Base-by-base conservation (phyloP, 2,113 vertebrate species). In the Corythoichthys haematopterus region DNA sequence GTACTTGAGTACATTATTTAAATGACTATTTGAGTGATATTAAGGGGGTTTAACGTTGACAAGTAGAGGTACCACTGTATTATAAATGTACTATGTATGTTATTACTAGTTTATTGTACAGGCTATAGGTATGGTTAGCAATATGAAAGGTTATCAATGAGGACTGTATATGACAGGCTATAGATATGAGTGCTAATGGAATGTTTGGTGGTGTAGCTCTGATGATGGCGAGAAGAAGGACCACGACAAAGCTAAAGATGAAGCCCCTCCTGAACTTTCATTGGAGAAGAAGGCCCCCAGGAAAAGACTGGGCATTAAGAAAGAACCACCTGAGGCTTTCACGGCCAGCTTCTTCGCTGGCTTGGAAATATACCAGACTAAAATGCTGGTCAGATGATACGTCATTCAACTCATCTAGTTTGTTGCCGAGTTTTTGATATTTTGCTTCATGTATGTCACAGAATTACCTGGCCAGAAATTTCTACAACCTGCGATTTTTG, bases 381-480 rank as follows among this genome's bases (percentile, higher is more conserved):
- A 96, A 89, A 92, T 94, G 82, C 91, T 99, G 87, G 97, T 98
- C 81, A 91, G 87, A 67, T 46, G 12, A 35, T 35, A 1, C 13
- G 2, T 46, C 20, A 7, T 46, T 28, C 2, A 60, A 40, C 37
- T 1, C 37, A 16, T 60, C 14, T 15, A 45, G 12, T 46, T 15
- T 11, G 16, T 51, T 33, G 16, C 35, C 14, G 28, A 51, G 10
- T 15, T 65, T 48, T 51, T 10, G 51, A n/a, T 65, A 2, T 48
- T 37, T 38, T 15, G 16, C 64, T 63, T 11, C 4, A 53, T 36
- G 0, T 74, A 6, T 40, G 77, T 73, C 89, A 50, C 91, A 99
- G 97, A 95, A 99, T 76, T 98, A 93, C 84, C 89, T 99, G 83
- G 97, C 96, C 74, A 94, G 96, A 88, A 98, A 99, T 90, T 99